Base-by-base conservation (phyloP, 2,797 vertebrate species). In the Tamandua tetradactyla region DNA sequence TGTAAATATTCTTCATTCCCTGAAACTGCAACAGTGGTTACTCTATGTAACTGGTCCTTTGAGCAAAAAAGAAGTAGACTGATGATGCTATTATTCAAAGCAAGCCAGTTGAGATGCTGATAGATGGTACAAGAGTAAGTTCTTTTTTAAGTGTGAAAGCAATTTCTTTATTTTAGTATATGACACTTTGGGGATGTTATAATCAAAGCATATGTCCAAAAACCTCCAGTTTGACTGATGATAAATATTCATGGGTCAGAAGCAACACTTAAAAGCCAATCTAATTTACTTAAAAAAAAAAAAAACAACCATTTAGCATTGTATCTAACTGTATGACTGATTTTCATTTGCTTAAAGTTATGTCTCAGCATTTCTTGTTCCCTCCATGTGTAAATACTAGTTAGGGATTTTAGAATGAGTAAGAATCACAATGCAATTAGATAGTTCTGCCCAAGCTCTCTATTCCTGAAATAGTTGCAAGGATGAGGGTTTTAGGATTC, bases 1-100 rank as follows among this genome's bases (percentile, higher is more conserved):
- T 97, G 93, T 95, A 97, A 98, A 98, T 95, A 93, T 5, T 59
- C 61, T 92, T 47, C 81, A 89, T 94, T 96, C 80, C 69, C 2
- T 92, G 76, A 96, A 96, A 97, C 40, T 92, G 57, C 78, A 90
- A 76, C 75, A 30, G 42, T 90, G 78, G 79, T 79, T 96, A 30
- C 95, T n/a, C 42, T 85, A 5, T 37, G 47, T 78, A 96, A 87
- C 20, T 94, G 79, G 44, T 62, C 85, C 91, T 89, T 84, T 97
- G 79, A 94, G 95, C 72, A 96, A 93, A 22, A 94, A 44, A 35
- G 55, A 88, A 92, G 20, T 83, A 83, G 78, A 93, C 3, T 90
- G 62, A 97, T 87, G 35, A 93, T 71, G 25, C 78, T 92, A 27
- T 81, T 95, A 85, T 76, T 96, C 86, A 94, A 23, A 91, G n/a